Evolutionary conservation across 2,113 vertebrate genomes (phyloP).

Genomic region (Seriola aureovittata): DNA sequence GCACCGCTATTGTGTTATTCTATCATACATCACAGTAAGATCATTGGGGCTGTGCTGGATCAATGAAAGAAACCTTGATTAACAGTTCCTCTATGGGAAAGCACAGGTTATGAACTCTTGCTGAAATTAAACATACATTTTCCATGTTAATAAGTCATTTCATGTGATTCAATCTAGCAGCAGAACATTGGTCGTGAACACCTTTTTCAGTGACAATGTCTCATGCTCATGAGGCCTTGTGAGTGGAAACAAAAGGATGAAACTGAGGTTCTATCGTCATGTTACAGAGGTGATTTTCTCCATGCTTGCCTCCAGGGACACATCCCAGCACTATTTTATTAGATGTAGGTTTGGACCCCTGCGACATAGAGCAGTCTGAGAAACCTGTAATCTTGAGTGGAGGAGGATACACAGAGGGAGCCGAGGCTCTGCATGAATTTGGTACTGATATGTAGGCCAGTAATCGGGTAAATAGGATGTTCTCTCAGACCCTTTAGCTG

Average conservation of each 20-base stretch:
- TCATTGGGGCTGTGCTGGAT: constrained; percentile 19
- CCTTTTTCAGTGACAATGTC: constrained; percentile 21
- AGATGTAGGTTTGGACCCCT: constrained; percentile 36
- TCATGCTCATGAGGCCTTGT: constrained; percentile 26
- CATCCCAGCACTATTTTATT: constrained; percentile 34
- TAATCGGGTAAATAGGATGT: constrained; percentile 27
- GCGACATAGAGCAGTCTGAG: constrained; percentile 19
- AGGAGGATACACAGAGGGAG: constrained; percentile 7
- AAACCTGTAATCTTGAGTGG: constrained; percentile 26
- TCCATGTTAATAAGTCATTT: neutral
- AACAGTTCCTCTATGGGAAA: neutral
- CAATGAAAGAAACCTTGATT: constrained; percentile 45
- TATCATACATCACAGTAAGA: constrained; percentile 24
- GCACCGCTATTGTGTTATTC: constrained; percentile 8
- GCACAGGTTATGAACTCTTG: neutral
- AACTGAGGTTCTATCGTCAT: constrained; percentile 23
- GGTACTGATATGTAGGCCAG: constrained; percentile 62
- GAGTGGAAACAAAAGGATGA: constrained; percentile 41
- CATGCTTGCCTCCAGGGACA: constrained; percentile 29
- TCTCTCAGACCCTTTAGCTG: constrained; percentile 17
- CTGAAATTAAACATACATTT: constrained; percentile 39
- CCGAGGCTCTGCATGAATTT: constrained; percentile 22
- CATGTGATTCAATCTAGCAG: constrained; percentile 11
- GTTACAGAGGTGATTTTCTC: constrained; percentile 26
- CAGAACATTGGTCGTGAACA: neutral